Evolutionary conservation across 2,888 invertebrate species (phyloP), one percentile per base, ranked within the genome.

Genomic region (Pinctada fucata): DNA sequence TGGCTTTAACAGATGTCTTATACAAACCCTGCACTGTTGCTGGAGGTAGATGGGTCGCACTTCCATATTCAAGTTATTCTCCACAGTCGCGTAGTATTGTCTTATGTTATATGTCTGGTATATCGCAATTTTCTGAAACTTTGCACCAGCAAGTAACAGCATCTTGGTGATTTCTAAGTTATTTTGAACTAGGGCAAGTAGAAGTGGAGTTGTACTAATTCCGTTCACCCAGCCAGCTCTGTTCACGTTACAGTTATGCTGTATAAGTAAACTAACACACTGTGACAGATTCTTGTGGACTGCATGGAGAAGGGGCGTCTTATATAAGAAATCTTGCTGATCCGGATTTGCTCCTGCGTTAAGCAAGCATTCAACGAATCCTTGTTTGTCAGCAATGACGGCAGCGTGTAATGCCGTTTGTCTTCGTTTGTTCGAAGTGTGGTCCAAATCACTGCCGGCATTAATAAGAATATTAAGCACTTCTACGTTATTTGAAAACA

Each of bases 321-420:
- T 86, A 63, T 80, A 77, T 16, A 85, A 68, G 72, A 86, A 85
- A 65, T 87, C 87, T 67, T 83, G 83, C 5, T 66, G 67, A 75
- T 87, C 86, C 3, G 84, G 76, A 48, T 82, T 31, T 1, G 87
- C 85, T 3, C 85, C 86, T 50, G 79, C 77, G 69, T 83, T 78
- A 5, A 86, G 78, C 13, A 87, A 75, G 16, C 82, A 45, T 47
- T 80, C 76, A 1, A 76, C 75, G 58, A 84, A 72, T 13, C 79
- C 72, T 13, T 64, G 49, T 67, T 82, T 77, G 45, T 85, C 87
- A 72, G 85, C 82, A 16, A 86, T 86, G 3, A 81, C 80, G 6
- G 87, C 85, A 50, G 84, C 87, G 83, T 87, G 87, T 8, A 87
- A 66, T 1, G 86, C 79, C 2, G 86, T 86, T 76, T 87, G 87